A percentile compares a stretch with the other conserved stretches of the same genome.
phyloP scores from a whole-genome alignment of 2,113 vertebrate genomes.

The Tachysurus fulvidraco region DNA sequence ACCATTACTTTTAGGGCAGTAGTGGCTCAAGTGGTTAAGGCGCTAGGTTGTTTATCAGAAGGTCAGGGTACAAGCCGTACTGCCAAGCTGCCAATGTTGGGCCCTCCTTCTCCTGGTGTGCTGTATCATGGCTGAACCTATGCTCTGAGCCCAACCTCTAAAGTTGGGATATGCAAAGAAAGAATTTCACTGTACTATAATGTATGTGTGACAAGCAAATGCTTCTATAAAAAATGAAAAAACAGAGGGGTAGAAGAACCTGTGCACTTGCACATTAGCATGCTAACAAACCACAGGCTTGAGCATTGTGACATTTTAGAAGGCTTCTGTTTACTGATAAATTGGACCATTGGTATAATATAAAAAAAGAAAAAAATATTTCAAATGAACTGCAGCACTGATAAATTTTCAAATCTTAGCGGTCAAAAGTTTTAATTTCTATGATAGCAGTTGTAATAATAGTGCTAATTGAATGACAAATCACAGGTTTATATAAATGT shows the following conservation, averaged over 20 bases:
- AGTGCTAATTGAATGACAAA: background rate
- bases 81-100: too few species aligned
- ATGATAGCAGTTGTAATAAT: background rate
- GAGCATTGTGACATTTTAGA: background rate
- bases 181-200: too few species aligned
- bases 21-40: too few species aligned
- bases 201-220: too few species aligned
- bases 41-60: too few species aligned
- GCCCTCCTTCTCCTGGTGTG: too few species aligned
- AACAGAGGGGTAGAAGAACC: slow-evolving; percentile 4
- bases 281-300: background rate
- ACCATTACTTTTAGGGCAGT: too few species aligned
- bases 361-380: background rate
- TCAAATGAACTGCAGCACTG: background rate
- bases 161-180: too few species aligned
- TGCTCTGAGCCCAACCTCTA: too few species aligned
- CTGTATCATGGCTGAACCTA: too few species aligned
- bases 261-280: background rate
- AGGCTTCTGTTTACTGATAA: background rate
- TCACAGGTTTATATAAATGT: background rate
- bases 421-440: background rate
- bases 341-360: background rate
- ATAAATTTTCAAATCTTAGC: background rate
- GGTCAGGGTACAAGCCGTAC: too few species aligned
- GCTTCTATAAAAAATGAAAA: slow-evolving; percentile 19